Percentiles rank a stretch among this genome's conserved stretches.
These are phyloP conservation scores for Brachionus manjavacas DNA, from an alignment of 1,140 invertebrate genomes.

Conservation along the genomic window DNA sequence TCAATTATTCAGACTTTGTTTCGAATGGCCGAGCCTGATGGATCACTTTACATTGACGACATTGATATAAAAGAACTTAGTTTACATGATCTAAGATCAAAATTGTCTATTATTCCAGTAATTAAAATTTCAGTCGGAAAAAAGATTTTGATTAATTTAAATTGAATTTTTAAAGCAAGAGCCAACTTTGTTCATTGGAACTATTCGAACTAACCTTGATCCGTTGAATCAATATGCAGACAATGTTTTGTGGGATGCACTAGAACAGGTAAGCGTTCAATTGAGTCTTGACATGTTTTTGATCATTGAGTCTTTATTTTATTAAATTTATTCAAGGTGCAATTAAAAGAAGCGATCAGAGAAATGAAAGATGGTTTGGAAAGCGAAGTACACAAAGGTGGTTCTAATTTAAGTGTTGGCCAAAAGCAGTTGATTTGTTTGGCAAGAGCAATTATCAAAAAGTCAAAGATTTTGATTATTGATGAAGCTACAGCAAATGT, in stretches of 20 bases:
- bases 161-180: conserved; percentile 44
- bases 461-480: conserved; percentile 60
- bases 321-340: background rate
- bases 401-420: conserved; percentile 73
- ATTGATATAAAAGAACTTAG: conserved; percentile 43
- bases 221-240: conserved; percentile 44
- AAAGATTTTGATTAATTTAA: too few relatives aligned
- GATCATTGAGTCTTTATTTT: background rate
- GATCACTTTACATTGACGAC: conserved; percentile 32
- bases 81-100: conserved; percentile 43
- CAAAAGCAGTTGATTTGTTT: conserved; percentile 71
- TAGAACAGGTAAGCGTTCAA: conserved; percentile 21
- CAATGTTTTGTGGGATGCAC: conserved; percentile 43
- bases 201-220: conserved; percentile 47
- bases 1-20: conserved; percentile 42
- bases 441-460: conserved; percentile 61
- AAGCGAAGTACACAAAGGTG: conserved; percentile 69
- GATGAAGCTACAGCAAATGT: conserved; percentile 60
- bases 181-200: conserved; percentile 47
- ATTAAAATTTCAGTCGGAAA: background rate
- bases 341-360: conserved; percentile 42
- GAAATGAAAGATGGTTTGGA: conserved; percentile 47
- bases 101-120: conserved; percentile 40
- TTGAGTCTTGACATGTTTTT: background rate
- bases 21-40: conserved; percentile 34